Conservation (phyloP, 2,888 invertebrate species). For the Pyrocoelia pectoralis region DNA sequence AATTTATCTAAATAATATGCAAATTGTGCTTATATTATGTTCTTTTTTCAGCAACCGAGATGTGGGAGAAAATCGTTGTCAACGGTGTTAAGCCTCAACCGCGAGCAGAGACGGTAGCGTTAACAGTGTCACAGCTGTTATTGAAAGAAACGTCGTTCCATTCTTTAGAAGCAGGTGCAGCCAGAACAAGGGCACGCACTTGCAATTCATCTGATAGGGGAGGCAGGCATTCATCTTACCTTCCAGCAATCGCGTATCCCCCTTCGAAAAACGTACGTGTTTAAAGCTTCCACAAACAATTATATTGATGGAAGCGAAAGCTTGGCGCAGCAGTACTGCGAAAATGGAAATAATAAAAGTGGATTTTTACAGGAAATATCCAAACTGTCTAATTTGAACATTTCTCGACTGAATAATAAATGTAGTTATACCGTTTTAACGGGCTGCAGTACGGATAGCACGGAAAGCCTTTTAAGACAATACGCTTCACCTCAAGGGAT, state of each 20-base stretch:
- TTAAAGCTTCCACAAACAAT: constrained; percentile 59
- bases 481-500: constrained; percentile 50
- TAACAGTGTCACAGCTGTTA: constrained; percentile 68
- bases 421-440: constrained; percentile 76
- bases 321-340: constrained; percentile 48
- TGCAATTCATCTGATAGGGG: constrained; percentile 56
- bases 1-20: neutral
- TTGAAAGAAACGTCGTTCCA: constrained; percentile 54
- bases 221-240: constrained; percentile 58
- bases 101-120: constrained; percentile 73
- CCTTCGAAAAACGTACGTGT: constrained; percentile 59
- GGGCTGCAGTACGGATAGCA: constrained; percentile 67
- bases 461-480: constrained; percentile 67
- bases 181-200: constrained; percentile 52
- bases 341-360: constrained; percentile 45
- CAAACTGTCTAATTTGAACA: constrained; percentile 74
- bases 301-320: constrained; percentile 58
- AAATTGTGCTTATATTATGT: neutral
- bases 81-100: constrained; percentile 71
- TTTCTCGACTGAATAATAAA: constrained; percentile 70
- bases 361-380: constrained; percentile 72
- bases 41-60: constrained; percentile 69
- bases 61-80: constrained; percentile 76
- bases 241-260: constrained; percentile 57
- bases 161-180: constrained; percentile 46